Evolutionary conservation across 2,797 vertebrate species (phyloP), one percentile per base, ranked within the genome.

Genomic region (Tamandua tetradactyla): DNA sequence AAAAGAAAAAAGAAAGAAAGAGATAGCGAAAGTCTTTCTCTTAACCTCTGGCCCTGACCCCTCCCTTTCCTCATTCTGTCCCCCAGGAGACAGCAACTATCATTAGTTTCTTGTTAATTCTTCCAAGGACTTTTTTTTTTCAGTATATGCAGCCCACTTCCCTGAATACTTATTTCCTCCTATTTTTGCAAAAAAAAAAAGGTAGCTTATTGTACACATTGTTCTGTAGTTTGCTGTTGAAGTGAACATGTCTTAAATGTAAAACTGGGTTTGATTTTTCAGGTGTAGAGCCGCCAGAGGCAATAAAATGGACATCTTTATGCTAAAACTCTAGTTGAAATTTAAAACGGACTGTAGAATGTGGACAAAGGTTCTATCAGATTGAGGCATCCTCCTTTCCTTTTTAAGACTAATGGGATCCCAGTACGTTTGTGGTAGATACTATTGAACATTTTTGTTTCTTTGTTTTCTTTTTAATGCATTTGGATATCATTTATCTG

Each of bases 191-290:
- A 64, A 55, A 55, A 55, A 20, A 49, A 87, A 75, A 40, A 68
- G 66, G 27, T 49, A 20, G 15, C 1, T 17, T 37, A 47, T 10
- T 22, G 8, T 71, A 6, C 18, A 32, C 25, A 22, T 66, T 27
- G 4, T 23, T 75, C 17, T 85, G n/a, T 55, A 9, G 30, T 47
- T 64, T 76, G 20, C 15, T 69, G 27, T 92, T 25, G 55, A 30
- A 61, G 6, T 17, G 6, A 42, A 1, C 80, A n/a, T n/a, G 13
- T 72, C 75, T 87, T 84, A 52, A 76, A 62, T 49, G 91, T 95
- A 61, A 85, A 86, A 57, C 59, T 94, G 80, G 23, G 55, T 92
- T 81, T 84, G 27, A 18, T 72, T 27, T 83, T 86, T 71, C 10
- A n/a, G 12, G 5, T 69, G 18, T 93, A 30, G 40, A 40, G 59